phyloP scores from a whole-genome alignment of 2,888 invertebrate species.

The Amblyteles armatorius region DNA sequence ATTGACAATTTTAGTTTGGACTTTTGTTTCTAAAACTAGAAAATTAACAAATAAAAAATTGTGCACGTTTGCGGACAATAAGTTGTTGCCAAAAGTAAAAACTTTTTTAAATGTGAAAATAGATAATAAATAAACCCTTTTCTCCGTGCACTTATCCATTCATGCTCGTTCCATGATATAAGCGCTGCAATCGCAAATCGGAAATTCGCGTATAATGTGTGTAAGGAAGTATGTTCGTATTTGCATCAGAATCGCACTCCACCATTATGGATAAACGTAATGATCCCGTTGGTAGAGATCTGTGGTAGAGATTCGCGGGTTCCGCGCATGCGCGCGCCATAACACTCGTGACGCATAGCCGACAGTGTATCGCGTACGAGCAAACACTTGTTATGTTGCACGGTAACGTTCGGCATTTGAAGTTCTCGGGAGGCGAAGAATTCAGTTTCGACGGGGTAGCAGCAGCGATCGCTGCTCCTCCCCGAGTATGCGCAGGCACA shows the following conservation, averaged over 20 bases:
- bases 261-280: neutral
- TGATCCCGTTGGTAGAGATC: neutral
- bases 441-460: slow-evolving; percentile 14
- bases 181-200: neutral
- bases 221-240: neutral
- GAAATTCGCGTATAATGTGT: neutral
- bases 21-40: too few relatives aligned
- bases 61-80: too few relatives aligned
- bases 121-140: neutral
- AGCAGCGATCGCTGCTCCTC: slow-evolving; percentile 1
- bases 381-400: slow-evolving; percentile 24
- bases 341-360: neutral
- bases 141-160: neutral
- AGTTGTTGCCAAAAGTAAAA: too few relatives aligned
- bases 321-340: neutral
- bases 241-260: neutral
- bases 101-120: too few relatives aligned
- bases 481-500: slow-evolving; percentile 53
- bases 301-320: neutral
- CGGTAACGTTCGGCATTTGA: neutral
- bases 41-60: too few relatives aligned
- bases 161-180: neutral
- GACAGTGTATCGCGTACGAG: neutral
- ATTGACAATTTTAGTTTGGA: too few relatives aligned
- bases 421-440: slow-evolving; percentile 12